Conservation (phyloP, 2,113 vertebrate genomes). For the Calyptommatus sinebrachiatus region DNA sequence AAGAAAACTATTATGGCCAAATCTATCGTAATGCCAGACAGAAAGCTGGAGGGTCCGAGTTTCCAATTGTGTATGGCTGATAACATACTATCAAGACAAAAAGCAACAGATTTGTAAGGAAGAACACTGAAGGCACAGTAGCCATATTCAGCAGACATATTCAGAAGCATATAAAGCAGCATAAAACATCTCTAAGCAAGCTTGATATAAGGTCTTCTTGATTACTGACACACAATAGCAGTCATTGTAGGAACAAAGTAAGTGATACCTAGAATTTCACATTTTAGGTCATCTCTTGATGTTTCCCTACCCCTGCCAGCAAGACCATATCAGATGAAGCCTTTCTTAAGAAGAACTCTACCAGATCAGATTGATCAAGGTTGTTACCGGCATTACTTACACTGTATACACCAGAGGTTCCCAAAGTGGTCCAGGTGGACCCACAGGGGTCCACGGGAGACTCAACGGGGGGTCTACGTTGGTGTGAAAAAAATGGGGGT, state of each 20-base stretch:
- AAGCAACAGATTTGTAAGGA: constrained; percentile 23
- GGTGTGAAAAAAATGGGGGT: no score
- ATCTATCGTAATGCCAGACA: constrained; percentile 96
- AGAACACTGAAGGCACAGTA: neutral
- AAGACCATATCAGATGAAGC: constrained; percentile 17
- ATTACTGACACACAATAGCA: no score
- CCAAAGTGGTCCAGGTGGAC: no score
- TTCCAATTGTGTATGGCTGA: constrained; percentile 95
- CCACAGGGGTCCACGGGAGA: no score
- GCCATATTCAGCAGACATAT: constrained; percentile 3
- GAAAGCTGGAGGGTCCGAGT: constrained; percentile 91
- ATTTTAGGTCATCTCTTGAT: neutral
- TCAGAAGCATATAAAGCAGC: constrained; percentile 20
- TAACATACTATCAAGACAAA: constrained; percentile 82
- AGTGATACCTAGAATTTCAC: no score
- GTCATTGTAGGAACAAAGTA: no score
- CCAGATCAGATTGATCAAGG: neutral
- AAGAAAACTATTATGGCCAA: constrained; percentile 92
- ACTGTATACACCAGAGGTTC: no score
- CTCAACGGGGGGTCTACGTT: no score
- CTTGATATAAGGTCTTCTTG: no score
- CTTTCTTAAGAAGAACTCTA: neutral
- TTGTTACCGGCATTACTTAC: neutral
- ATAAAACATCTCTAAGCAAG: no score
- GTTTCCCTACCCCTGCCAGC: constrained; percentile 38